Conservation (phyloP, 2,797 vertebrate genomes). For the Todus mexicanus region DNA sequence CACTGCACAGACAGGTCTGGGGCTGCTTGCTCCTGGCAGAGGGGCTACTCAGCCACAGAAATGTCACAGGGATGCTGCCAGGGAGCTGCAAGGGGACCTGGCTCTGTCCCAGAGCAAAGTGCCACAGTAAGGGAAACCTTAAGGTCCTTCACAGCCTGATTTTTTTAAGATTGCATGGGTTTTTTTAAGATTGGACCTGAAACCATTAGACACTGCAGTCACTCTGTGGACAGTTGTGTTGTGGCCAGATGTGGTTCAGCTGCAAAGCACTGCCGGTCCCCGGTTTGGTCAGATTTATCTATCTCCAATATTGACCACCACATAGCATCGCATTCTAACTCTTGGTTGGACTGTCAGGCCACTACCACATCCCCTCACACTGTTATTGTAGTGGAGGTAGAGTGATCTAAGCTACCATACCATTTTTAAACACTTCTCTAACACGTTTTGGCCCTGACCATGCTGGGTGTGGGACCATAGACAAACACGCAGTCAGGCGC, state of each 20-base stretch:
- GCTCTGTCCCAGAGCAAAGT: neutral
- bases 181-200: neutral
- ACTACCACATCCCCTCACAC: rapidly evolving
- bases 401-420: neutral
- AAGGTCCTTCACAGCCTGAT: neutral
- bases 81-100: neutral
- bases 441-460: neutral
- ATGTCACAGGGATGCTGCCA: neutral
- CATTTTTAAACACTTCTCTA: neutral
- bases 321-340: neutral
- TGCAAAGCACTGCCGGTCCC: rapidly evolving
- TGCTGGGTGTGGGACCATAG: neutral
- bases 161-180: neutral
- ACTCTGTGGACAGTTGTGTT: neutral
- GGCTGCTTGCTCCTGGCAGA: neutral
- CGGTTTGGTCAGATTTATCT: neutral
- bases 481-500: neutral
- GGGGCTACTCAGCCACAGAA: neutral
- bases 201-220: neutral
- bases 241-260: neutral
- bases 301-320: neutral
- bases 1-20: neutral
- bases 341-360: neutral
- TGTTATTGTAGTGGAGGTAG: neutral
- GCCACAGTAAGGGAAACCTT: neutral